Base-by-base conservation (phyloP, 2,113 vertebrate species). In the Greenwoodochromis staneri region DNA sequence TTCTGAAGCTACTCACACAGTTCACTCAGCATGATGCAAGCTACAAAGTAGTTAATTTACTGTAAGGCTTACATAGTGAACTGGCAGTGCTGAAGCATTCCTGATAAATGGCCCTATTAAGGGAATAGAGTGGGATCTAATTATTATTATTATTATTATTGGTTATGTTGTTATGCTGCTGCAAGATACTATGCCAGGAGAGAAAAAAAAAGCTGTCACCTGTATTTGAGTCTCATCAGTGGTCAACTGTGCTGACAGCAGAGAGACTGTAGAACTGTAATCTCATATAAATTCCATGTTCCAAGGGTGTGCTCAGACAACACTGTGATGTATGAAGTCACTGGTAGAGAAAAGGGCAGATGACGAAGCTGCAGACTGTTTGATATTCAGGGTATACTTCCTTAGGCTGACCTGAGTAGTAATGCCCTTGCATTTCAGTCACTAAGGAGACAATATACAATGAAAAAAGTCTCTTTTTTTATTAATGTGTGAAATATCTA, bases 241-340 rank as follows among this genome's bases (percentile, higher is more conserved):
- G 17, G 66, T 59, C 17, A 24, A 4, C 17, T 21, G 42, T 80
- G 21, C 61, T 89, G 78, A 86, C 78, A 80, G 53, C 57, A 55
- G 31, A 47, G 36, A 87, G 81, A 73, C 81, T 80, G 88, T 88
- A 66, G 87, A 92, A 93, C 17, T 89, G 80, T 93, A 87, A 87
- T 93, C 90, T 89, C 45, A 63, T 87, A 89, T 89, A 85, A 89
- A 83, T 85, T 85, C 82, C 59, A 80, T 92, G 90, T 92, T 93
- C 71, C 83, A 88, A 89, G 87, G 87, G 89, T 93, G 80, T 66
- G 88, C 80, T 38, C 45, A 92, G 92, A 92, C 91, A 87, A 87
- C 89, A 66, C 85, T 61, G 88, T 95, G 93, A 94, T 95, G 91
- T 91, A 94, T 94, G 90, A 93, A 94, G 91, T 92, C 85, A 12